Base-by-base conservation (phyloP, 2,113 vertebrate genomes). In the Alexandromys fortis region DNA sequence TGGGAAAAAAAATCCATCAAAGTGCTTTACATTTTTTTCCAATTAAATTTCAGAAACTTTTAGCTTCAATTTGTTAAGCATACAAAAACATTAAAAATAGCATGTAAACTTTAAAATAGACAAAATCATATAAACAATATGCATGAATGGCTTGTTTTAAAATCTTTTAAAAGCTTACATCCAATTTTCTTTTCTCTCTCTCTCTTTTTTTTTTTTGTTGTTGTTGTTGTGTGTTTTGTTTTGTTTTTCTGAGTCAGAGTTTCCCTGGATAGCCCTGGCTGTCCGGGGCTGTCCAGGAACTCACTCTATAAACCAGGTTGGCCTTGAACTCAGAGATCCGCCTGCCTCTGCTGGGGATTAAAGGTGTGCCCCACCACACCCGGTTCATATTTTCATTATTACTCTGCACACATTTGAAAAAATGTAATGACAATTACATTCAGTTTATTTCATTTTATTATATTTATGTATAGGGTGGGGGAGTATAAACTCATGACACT, bases 11-110 rank as follows among this genome's bases (percentile, higher is more conserved):
- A 97, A 96, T 90, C 91, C 97, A 49, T 97, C 95, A 85, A 96
- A 97, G 89, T 95, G 70, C 95, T 98, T 97, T 94, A 93, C 85
- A 97, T 97, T 98, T 97, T 91, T 97, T 91, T 95, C 52, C 67
- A 96, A n/a, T 98, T 97, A 97, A 96, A 88, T 95, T 92, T 95
- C 91, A 72, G 92, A 86, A n/a, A 86, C 90, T 17, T 78, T 96
- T 94, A 88, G 67, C 96, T 90, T 96, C 22, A 45, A 81, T 86
- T 95, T 79, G 81, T 86, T 63, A 76, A 45, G n/a, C n/a, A 79
- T 52, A 75, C 24, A 88, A 14, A 24, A 76, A 79, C 86, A 49
- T 89, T 94, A 95, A 93, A 94, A 93, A 92, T 73, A 87, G 68
- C 33, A 70, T 4, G 7, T 79, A 85, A 90, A 70, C 73, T 6